These are phyloP conservation scores for Leucopternis melanops DNA, from an alignment of 2,113 vertebrate species.

Conservation along the genomic window DNA sequence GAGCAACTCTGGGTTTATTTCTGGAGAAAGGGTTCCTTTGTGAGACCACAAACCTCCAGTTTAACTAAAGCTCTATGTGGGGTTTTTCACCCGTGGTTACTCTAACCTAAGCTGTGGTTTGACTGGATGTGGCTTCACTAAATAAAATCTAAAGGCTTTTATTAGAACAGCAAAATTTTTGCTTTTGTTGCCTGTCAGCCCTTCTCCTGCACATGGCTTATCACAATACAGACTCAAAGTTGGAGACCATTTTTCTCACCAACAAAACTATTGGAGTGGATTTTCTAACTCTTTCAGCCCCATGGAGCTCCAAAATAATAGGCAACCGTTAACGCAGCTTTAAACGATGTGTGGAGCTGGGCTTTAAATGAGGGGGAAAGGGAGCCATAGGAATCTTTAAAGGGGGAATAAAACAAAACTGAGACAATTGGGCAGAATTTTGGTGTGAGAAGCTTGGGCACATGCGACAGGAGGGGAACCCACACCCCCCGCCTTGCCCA, in stretches of 20 bases:
- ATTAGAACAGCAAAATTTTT: background rate
- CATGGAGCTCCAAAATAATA: background rate
- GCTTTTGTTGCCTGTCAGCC: background rate
- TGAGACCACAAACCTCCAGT: background rate
- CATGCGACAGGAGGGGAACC: background rate
- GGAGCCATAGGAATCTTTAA: background rate
- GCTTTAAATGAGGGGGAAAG: background rate
- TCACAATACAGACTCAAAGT: background rate
- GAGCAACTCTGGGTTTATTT: constrained; percentile 2
- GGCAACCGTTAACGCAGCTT: background rate
- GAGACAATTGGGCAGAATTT: background rate
- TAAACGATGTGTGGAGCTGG: background rate
- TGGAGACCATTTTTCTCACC: background rate
- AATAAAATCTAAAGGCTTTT: background rate
- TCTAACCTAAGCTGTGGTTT: background rate
- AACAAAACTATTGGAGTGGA: background rate
- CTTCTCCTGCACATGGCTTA: background rate
- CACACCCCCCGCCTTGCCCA: no score
- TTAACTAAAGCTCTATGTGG: background rate
- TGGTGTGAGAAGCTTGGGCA: background rate
- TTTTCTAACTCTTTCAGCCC: background rate
- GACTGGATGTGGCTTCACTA: background rate
- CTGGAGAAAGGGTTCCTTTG: background rate
- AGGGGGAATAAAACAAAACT: background rate
- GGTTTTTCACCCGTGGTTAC: background rate